Evolutionary conservation across 2,888 invertebrate species (phyloP).

Genomic region (Diaphora mendica): DNA sequence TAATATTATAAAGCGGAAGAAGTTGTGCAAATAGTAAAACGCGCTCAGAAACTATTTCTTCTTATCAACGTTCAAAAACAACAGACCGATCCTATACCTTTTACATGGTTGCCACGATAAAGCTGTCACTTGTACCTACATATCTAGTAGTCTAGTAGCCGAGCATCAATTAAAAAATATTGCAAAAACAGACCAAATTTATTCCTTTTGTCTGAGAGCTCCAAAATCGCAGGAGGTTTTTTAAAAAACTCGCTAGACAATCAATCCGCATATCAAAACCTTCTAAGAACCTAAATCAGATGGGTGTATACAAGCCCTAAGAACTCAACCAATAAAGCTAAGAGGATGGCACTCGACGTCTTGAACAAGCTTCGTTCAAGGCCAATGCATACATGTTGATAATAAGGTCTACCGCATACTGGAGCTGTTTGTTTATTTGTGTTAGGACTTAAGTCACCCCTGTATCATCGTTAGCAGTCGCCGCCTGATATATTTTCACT

Average conservation of each 20-base stretch:
- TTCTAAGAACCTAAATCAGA: background rate
- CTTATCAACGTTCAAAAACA: too few relatives aligned
- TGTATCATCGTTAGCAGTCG: background rate
- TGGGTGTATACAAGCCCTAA: background rate
- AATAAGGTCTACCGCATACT: background rate
- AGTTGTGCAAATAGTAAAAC: too few relatives aligned
- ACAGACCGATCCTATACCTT: too few relatives aligned
- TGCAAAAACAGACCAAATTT: background rate
- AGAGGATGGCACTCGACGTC: background rate
- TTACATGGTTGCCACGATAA: too few relatives aligned
- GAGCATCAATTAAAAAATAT: background rate
- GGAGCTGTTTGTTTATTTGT: background rate
- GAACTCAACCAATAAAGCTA: background rate
- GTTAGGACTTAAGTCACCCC: background rate
- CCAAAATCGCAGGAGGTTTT: background rate
- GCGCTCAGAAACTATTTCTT: too few relatives aligned
- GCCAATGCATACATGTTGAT: slow-evolving; percentile 5
- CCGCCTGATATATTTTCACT: background rate
- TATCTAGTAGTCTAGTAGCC: background rate
- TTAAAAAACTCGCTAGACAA: background rate
- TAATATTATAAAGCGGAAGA: too few relatives aligned
- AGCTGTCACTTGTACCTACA: too few relatives aligned
- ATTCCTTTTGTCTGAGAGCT: background rate
- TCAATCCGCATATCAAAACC: background rate
- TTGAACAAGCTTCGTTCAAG: slow-evolving; percentile 5